Conservation (phyloP, 1,140 invertebrate genomes). For the Zaprionus gabonicus region DNA sequence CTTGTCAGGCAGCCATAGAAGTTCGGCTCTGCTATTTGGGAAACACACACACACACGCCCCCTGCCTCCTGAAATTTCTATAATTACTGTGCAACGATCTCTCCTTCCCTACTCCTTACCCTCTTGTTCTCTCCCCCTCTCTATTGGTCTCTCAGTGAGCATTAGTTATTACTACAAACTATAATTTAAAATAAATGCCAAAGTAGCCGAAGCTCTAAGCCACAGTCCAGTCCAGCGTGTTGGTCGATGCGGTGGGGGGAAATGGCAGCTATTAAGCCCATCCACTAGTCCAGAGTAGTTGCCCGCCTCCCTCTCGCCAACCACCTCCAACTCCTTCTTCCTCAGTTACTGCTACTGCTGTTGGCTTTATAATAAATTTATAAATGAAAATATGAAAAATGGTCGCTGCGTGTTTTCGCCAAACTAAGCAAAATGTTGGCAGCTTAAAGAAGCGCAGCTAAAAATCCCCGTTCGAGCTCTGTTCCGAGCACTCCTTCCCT, state of each 20-base stretch:
- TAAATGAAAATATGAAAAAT: slow-evolving; percentile 82
- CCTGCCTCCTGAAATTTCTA: slow-evolving; percentile 58
- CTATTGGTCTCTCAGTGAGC: slow-evolving; percentile 42
- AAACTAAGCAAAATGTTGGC: slow-evolving; percentile 71
- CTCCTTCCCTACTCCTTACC: not conserved
- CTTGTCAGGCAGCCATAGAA: slow-evolving; percentile 42
- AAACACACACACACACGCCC: slow-evolving; percentile 37
- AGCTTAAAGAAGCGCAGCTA: slow-evolving; percentile 47
- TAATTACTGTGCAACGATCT: slow-evolving; percentile 63
- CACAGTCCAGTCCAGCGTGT: slow-evolving; percentile 45
- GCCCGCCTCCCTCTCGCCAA: slow-evolving; percentile 2
- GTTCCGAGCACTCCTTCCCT: not conserved
- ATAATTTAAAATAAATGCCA: slow-evolving; percentile 82
- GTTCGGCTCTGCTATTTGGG: slow-evolving; percentile 42
- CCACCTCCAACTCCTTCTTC: not conserved
- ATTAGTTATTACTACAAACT: slow-evolving; percentile 79
- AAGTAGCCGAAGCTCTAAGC: slow-evolving; percentile 75
- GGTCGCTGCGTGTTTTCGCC: slow-evolving; percentile 80
- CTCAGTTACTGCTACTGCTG: slow-evolving; percentile 32
- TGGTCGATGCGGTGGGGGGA: slow-evolving; percentile 12
- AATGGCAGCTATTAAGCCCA: slow-evolving; percentile 63
- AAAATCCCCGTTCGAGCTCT: slow-evolving; percentile 10
- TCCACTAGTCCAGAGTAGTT: slow-evolving; percentile 39
- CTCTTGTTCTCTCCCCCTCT: not conserved
- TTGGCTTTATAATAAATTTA: slow-evolving; percentile 81